These are phyloP conservation scores for Podarcis raffonei DNA, from an alignment of 2,113 vertebrate genomes.

Conservation along the genomic window DNA sequence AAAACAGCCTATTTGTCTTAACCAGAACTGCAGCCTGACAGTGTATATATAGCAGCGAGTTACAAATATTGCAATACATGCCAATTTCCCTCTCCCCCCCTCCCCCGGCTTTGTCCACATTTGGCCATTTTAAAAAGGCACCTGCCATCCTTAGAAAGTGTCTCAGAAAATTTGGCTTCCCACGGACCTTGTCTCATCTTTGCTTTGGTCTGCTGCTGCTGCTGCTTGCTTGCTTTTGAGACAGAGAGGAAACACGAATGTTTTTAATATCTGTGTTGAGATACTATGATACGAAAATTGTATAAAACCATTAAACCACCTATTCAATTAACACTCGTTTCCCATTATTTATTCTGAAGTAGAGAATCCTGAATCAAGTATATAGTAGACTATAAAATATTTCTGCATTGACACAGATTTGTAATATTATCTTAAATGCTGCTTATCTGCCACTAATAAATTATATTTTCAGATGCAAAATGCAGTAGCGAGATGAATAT, in stretches of 20 bases:
- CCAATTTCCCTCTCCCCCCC: background rate
- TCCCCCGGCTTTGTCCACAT: background rate
- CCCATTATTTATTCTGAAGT: constrained; percentile 13
- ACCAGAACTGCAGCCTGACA: background rate
- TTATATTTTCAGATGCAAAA: background rate
- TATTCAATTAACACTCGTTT: constrained; percentile 26
- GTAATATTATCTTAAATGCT: background rate
- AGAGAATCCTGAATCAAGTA: constrained; percentile 21
- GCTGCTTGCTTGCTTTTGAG: constrained; percentile 14
- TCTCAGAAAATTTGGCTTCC: background rate
- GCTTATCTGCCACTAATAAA: background rate
- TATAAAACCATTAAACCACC: constrained; percentile 29
- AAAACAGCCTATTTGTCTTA: background rate
- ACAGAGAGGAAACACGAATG: constrained; percentile 47
- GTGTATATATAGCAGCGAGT: background rate
- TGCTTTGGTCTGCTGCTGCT: constrained; percentile 1
- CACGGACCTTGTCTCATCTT: background rate
- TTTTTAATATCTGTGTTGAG: constrained; percentile 48
- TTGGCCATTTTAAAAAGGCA: background rate
- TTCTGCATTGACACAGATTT: background rate
- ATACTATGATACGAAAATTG: constrained; percentile 37
- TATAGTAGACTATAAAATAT: constrained; percentile 24
- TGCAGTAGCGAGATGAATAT: background rate
- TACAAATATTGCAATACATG: background rate
- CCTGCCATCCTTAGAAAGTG: fast-evolving